A percentile compares a stretch with the other conserved stretches of the same genome.
phyloP scores from a whole-genome alignment of 2,797 vertebrate species.

The Odontamblyopus lacepedii region DNA sequence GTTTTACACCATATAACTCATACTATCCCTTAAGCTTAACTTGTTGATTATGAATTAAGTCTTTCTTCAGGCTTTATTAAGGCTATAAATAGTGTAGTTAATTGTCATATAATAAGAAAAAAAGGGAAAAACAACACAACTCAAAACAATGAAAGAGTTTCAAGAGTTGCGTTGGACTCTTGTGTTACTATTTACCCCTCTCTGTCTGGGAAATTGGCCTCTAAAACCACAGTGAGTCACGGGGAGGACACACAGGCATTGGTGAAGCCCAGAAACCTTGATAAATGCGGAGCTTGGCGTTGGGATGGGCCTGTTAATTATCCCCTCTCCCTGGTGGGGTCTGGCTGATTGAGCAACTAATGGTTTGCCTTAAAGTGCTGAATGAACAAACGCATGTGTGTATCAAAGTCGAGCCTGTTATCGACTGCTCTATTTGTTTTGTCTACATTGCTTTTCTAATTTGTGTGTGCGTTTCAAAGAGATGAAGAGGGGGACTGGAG shows the following conservation, averaged over 20 bases:
- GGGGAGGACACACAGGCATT: constrained; percentile 49
- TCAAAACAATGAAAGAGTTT: neutral
- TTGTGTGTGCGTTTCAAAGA: constrained; percentile 17
- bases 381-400: constrained; percentile 53
- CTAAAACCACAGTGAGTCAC: constrained; percentile 15
- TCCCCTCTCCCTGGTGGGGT: constrained; percentile 64
- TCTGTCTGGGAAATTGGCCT: neutral
- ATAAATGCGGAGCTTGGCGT: constrained; percentile 69
- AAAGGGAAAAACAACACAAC: no score
- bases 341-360: constrained; percentile 73
- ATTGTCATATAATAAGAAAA: no score
- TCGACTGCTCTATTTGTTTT: constrained; percentile 52
- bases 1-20: no score
- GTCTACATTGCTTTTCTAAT: constrained; percentile 38
- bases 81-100: no score
- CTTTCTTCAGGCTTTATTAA: no score
- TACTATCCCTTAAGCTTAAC: no score
- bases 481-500: constrained; percentile 27
- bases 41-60: no score
- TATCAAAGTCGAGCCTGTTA: constrained; percentile 42
- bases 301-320: constrained; percentile 74
- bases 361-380: constrained; percentile 73
- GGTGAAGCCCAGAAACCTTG: constrained; percentile 58
- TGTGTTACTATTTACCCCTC: neutral
- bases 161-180: neutral